Evolutionary conservation across 2,113 vertebrate species (phyloP), one percentile per base, ranked within the genome.

Genomic region (Illadopsis cleaveri): DNA sequence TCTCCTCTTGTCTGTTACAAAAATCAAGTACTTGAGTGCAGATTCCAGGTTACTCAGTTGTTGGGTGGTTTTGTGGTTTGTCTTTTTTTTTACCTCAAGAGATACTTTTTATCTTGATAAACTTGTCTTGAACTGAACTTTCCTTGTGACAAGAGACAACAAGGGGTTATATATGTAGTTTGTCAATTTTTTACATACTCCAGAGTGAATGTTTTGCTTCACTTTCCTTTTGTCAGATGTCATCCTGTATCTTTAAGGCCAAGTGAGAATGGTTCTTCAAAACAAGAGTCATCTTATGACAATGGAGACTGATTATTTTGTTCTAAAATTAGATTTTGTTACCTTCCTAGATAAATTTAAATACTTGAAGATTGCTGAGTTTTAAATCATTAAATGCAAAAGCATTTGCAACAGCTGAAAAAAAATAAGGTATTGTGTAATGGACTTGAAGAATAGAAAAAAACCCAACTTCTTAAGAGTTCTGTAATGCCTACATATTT

Each of bases 1-100:
- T 72, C 42, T 96, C 96, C 33, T 83, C 22, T 9, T 56, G 15
- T 10, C 7, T 69, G 19, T 86, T 79, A 45, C 4, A 73, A 54
- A 92, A 93, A 80, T 47, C 19, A 91, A 83, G 53, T 58, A 92
- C 92, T 93, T 89, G 90, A 51, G 71, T 80, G 89, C 92, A 94
- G 68, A 79, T 85, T 96, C 60, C 64, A 96, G 24, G n/a, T 94
- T 96, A 73, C 37, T 93, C 23, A 27, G 21, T 42, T 35, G 4
- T n/a, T 58, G 15, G 11, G 28, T 72, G 22, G 5, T 42, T 60
- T 79, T 44, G 17, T 1, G 27, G 23, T n/a, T 10, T 10, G 12
- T 45, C 6, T 31, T 50, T 50, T 60, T 58, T 83, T 69, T 81
- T 8, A 33, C 6, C 15, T 12, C 10, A 37, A 50, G 14, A 66